Conservation (phyloP, 2,113 vertebrate species). For the Eonycteris spelaea region DNA sequence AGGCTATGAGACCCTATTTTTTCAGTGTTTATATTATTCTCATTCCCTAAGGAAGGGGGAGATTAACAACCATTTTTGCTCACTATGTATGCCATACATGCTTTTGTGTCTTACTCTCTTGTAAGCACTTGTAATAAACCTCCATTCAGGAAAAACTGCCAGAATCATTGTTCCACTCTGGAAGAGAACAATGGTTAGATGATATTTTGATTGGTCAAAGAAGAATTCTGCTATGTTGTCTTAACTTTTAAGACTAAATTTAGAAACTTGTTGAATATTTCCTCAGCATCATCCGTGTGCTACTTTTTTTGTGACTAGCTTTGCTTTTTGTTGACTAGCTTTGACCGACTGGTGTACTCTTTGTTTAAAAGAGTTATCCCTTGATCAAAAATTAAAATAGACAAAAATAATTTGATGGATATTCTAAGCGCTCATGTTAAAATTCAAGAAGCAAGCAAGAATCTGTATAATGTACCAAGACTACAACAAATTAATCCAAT, state of each 20-base stretch:
- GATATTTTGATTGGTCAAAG: neutral
- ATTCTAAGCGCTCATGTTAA: neutral
- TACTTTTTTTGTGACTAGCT: neutral
- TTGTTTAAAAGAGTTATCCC: neutral
- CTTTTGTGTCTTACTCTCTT: neutral
- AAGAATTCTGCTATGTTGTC: neutral
- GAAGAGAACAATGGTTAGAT: neutral
- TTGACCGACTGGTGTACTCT: neutral
- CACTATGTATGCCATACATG: neutral
- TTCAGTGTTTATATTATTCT: neutral
- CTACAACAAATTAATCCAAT: neutral
- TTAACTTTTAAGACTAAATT: neutral
- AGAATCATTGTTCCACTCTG: neutral
- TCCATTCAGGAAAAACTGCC: neutral
- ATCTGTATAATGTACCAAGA: neutral
- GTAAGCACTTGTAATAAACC: neutral
- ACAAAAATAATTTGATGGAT: conserved; percentile 13
- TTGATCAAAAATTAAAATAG: conserved; percentile 27
- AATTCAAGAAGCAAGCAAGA: neutral
- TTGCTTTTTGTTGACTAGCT: neutral
- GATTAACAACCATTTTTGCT: neutral
- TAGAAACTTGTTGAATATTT: conserved; percentile 23
- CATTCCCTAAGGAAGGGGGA: neutral
- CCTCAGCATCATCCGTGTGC: neutral
- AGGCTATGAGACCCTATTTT: neutral